Evolutionary conservation across 2,113 vertebrate species (phyloP).

Genomic region (Xenopus laevis): DNA sequence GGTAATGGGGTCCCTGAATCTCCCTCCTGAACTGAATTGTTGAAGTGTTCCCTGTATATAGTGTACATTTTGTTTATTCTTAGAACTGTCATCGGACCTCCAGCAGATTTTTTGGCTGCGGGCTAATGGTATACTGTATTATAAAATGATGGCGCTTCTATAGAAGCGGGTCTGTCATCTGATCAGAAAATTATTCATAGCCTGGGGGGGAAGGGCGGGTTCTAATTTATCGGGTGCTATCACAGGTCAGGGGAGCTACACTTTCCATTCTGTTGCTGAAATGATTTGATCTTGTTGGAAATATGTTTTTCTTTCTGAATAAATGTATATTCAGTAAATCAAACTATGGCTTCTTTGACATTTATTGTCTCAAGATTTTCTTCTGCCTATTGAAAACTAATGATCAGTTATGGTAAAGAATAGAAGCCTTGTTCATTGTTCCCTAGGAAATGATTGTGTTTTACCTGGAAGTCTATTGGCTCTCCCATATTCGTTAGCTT

Average conservation of each 20-base stretch:
- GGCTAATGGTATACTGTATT: constrained; percentile 51
- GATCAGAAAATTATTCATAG: constrained; percentile 63
- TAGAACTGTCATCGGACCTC: no score
- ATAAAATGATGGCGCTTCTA: constrained; percentile 49
- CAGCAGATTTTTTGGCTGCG: constrained; percentile 38
- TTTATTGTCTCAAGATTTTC: not conserved
- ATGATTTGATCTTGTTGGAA: constrained; percentile 58
- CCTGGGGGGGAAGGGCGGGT: constrained; percentile 11
- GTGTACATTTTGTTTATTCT: constrained; percentile 84
- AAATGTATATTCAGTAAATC: constrained; percentile 69
- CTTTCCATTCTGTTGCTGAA: constrained; percentile 55
- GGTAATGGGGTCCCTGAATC: not conserved
- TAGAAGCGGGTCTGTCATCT: constrained; percentile 60
- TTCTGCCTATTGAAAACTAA: not conserved
- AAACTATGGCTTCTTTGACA: not conserved
- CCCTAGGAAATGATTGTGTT: no score
- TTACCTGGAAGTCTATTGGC: no score
- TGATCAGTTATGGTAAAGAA: no score
- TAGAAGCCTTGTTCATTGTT: no score
- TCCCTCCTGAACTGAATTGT: not conserved
- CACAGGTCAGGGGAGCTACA: constrained; percentile 56
- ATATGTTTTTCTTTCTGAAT: constrained; percentile 72
- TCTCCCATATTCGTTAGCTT: no score
- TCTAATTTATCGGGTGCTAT: constrained; percentile 80
- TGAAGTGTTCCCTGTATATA: constrained; percentile 68